These are phyloP conservation scores for Notamacropus eugenii DNA, from an alignment of 2,797 vertebrate genomes.

Conservation along the genomic window DNA sequence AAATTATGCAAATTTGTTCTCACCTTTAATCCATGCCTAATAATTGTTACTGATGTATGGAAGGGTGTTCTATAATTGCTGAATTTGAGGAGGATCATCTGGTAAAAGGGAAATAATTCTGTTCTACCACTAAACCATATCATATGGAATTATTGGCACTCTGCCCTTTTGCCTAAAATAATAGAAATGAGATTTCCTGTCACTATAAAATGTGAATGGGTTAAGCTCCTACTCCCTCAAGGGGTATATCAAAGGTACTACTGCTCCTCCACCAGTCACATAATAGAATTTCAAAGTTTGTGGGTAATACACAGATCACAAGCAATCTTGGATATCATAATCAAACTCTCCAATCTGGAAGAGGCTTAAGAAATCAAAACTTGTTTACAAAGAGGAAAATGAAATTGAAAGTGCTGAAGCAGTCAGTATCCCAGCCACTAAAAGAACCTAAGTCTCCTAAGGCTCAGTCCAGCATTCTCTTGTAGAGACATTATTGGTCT, in stretches of 20 bases:
- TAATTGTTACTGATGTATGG: neutral
- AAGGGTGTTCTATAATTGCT: neutral
- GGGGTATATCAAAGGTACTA: slow-evolving; percentile 71
- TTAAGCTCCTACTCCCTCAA: slow-evolving; percentile 80
- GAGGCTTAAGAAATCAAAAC: neutral
- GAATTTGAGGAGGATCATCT: neutral
- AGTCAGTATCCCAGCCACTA: neutral
- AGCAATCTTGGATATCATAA: neutral
- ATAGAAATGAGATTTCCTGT: neutral
- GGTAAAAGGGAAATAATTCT: neutral
- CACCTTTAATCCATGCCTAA: neutral
- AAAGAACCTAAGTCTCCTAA: neutral
- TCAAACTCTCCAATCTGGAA: neutral
- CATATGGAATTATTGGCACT: neutral
- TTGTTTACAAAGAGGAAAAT: too few relatives aligned
- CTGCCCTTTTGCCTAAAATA: neutral
- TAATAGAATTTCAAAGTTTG: neutral
- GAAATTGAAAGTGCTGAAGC: neutral
- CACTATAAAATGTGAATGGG: neutral
- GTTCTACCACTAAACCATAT: neutral
- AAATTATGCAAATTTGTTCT: neutral
- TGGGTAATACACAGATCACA: neutral
- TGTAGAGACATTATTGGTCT: neutral
- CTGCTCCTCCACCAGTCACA: neutral
- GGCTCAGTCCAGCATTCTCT: neutral